These are phyloP conservation scores for Myotis pilosus DNA, from an alignment of 2,797 vertebrate species.

Conservation along the genomic window DNA sequence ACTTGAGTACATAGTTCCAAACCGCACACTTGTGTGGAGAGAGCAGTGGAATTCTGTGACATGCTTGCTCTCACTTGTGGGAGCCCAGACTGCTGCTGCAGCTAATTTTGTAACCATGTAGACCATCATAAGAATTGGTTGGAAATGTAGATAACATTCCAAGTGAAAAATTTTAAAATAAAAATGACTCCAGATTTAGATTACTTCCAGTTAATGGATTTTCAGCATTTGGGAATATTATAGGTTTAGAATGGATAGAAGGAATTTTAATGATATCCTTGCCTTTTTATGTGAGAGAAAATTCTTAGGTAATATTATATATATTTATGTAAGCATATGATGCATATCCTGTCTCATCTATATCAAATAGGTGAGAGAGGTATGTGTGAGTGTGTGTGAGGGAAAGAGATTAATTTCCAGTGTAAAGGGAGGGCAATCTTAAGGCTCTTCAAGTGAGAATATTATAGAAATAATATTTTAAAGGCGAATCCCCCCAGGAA, in stretches of 20 bases:
- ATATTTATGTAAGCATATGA: background rate
- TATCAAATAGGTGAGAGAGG: background rate
- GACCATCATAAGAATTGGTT: background rate
- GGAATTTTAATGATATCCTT: constrained; percentile 30
- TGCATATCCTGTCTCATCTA: background rate
- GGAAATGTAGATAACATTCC: constrained; percentile 38
- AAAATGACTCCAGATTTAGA: constrained; percentile 24
- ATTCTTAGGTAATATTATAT: background rate
- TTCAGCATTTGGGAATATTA: constrained; percentile 22
- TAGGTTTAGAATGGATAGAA: background rate
- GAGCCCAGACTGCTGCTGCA: background rate
- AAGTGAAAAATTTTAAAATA: constrained; percentile 31
- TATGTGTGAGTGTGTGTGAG: background rate
- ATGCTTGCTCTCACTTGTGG: background rate
- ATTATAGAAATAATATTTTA: constrained; percentile 26
- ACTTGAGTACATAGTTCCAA: background rate
- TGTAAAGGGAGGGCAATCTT: background rate
- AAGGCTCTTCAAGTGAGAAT: background rate
- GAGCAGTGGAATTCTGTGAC: background rate
- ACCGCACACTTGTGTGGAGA: background rate
- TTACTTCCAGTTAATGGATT: constrained; percentile 1
- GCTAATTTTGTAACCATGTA: background rate
- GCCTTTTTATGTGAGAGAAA: constrained; percentile 23
- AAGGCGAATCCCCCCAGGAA: background rate
- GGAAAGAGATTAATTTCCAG: background rate